phyloP scores from a whole-genome alignment of 2,797 vertebrate genomes.

The Yasuhikotakia modesta region DNA sequence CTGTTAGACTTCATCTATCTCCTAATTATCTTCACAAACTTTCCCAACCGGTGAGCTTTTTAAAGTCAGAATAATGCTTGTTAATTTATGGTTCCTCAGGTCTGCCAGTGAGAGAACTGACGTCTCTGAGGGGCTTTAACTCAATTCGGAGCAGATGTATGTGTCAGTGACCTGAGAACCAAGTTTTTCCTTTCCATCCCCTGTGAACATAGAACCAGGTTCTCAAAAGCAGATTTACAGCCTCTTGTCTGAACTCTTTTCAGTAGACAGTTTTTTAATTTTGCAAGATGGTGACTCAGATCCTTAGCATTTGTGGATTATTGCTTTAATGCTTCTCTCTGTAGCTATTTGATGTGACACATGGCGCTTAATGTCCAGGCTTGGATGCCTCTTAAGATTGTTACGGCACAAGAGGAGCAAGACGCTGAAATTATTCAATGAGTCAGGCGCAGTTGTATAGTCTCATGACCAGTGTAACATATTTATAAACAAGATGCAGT shows the following conservation, averaged over 20 bases:
- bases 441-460: conserved; percentile 9
- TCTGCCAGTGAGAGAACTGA: conserved; percentile 40
- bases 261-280: conserved; percentile 5
- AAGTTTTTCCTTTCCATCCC: conserved; percentile 33
- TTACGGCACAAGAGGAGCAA: background rate
- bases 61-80: conserved; percentile 72
- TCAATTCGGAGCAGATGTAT: conserved; percentile 51
- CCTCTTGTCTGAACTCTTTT: conserved; percentile 4
- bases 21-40: conserved; percentile 69
- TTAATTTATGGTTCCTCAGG: conserved; percentile 67
- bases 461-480: conserved; percentile 8
- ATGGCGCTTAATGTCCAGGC: conserved; percentile 36
- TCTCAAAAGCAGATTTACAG: conserved; percentile 32
- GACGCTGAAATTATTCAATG: background rate
- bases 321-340: conserved; percentile 28
- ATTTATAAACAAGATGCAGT: conserved; percentile 25
- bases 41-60: conserved; percentile 62
- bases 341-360: conserved; percentile 39
- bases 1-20: conserved; percentile 64
- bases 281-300: conserved; percentile 11
- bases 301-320: background rate
- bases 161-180: conserved; percentile 30
- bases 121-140: conserved; percentile 39
- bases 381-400: conserved; percentile 7
- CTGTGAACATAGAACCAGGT: conserved; percentile 31